Evolutionary conservation across 2,888 invertebrate species (phyloP).

Genomic region (Coelinius sp.): DNA sequence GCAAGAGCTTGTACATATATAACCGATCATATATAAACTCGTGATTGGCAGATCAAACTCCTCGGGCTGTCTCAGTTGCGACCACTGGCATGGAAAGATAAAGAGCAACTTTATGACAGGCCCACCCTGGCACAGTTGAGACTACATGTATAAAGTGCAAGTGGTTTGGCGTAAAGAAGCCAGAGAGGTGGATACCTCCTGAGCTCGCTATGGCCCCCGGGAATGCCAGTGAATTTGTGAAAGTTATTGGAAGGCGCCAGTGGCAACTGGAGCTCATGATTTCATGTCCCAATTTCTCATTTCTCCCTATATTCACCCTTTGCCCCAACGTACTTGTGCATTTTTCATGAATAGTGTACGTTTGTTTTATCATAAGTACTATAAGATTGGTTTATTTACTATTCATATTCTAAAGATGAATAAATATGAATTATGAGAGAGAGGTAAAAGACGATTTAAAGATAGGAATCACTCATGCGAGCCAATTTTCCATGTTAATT

Average conservation of each 20-base stretch:
- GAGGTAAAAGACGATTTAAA: constrained; percentile 32
- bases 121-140: constrained; percentile 43
- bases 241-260: constrained; percentile 34
- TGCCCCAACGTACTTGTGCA: not conserved
- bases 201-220: not conserved
- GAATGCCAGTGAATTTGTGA: constrained; percentile 28
- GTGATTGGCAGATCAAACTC: constrained; percentile 52
- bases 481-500: constrained; percentile 42
- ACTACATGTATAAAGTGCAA: not conserved
- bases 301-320: constrained; percentile 16
- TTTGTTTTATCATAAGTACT: not conserved
- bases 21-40: constrained; percentile 39
- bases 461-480: constrained; percentile 47
- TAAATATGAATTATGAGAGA: not conserved
- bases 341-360: not conserved
- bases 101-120: constrained; percentile 62
- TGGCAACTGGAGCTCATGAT: constrained; percentile 9
- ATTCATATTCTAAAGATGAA: constrained; percentile 3
- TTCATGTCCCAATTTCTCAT: constrained; percentile 11
- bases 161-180: not conserved
- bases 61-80: constrained; percentile 38
- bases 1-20: too few relatives aligned
- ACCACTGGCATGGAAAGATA: constrained; percentile 57
- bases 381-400: not conserved
- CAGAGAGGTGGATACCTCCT: not conserved